A percentile compares a stretch with the other conserved stretches of the same genome.
Evolutionary conservation across 2,113 vertebrate species (phyloP).

Genomic region (Agapornis roseicollis): DNA sequence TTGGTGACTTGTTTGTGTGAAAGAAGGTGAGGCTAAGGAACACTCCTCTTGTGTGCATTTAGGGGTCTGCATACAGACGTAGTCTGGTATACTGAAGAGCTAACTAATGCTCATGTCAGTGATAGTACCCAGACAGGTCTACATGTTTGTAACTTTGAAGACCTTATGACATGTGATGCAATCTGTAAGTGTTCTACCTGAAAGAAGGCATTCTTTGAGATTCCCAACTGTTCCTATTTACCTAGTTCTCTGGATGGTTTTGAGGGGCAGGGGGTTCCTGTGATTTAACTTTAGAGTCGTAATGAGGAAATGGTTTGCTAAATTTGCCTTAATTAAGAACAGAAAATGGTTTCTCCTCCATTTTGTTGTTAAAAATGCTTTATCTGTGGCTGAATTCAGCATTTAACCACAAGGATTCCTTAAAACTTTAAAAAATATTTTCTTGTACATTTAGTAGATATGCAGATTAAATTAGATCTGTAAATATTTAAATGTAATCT

Average conservation of each 20-base stretch:
- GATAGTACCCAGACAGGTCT: background rate
- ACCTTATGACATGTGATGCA: background rate
- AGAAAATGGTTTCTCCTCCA: background rate
- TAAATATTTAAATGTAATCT: background rate
- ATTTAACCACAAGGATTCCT: background rate
- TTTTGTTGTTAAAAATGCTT: background rate
- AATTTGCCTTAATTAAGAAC: background rate
- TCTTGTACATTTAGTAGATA: background rate
- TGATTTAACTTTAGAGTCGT: background rate
- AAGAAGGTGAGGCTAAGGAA: background rate
- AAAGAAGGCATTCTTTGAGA: background rate
- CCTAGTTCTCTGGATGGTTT: background rate
- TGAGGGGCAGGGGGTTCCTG: background rate
- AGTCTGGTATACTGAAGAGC: background rate
- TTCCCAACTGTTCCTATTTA: background rate
- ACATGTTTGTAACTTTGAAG: background rate
- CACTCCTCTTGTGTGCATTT: fast-evolving
- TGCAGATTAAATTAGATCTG: background rate
- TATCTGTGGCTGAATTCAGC: background rate
- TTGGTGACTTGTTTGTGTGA: background rate
- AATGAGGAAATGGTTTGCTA: background rate
- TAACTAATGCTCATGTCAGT: background rate
- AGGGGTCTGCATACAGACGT: fast-evolving
- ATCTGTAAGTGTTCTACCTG: background rate
- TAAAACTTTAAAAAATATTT: background rate